Conservation (phyloP, 2,797 vertebrate genomes). For the Erithacus rubecula region DNA sequence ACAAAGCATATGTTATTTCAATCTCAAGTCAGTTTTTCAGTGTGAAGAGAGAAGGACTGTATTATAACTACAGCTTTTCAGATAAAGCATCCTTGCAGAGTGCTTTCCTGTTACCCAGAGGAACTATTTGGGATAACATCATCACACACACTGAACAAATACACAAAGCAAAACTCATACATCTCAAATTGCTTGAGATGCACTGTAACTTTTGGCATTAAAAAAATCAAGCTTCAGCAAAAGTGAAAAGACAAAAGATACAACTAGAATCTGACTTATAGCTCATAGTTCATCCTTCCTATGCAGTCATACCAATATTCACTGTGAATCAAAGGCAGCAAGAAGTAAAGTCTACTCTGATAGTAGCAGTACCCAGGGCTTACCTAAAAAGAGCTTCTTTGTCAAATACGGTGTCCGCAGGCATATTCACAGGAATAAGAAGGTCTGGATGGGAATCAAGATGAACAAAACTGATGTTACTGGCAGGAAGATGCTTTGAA, state of each 20-base stretch:
- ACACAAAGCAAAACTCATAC: neutral
- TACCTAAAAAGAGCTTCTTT: conserved; percentile 92
- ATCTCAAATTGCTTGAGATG: neutral
- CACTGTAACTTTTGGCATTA: fast-evolving
- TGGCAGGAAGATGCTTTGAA: conserved; percentile 88
- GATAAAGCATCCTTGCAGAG: neutral
- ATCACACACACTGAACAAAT: neutral
- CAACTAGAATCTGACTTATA: neutral
- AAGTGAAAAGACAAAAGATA: neutral
- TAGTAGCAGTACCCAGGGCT: neutral
- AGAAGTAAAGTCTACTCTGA: neutral
- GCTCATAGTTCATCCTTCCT: neutral
- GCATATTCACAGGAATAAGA: conserved; percentile 95
- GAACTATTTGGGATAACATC: neutral
- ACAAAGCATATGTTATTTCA: neutral
- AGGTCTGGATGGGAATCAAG: conserved; percentile 97
- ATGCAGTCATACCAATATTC: neutral
- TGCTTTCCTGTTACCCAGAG: neutral
- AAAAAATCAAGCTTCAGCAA: neutral
- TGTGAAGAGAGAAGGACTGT: neutral
- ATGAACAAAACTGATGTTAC: conserved; percentile 88
- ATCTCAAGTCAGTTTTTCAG: neutral
- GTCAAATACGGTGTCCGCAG: conserved; percentile 91
- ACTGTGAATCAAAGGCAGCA: neutral
- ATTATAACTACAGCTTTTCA: neutral